A percentile compares a stretch with the other conserved stretches of the same genome.
These are phyloP conservation scores for Pediacus dermestoides DNA, from an alignment of 2,888 invertebrate species.

Conservation along the genomic window DNA sequence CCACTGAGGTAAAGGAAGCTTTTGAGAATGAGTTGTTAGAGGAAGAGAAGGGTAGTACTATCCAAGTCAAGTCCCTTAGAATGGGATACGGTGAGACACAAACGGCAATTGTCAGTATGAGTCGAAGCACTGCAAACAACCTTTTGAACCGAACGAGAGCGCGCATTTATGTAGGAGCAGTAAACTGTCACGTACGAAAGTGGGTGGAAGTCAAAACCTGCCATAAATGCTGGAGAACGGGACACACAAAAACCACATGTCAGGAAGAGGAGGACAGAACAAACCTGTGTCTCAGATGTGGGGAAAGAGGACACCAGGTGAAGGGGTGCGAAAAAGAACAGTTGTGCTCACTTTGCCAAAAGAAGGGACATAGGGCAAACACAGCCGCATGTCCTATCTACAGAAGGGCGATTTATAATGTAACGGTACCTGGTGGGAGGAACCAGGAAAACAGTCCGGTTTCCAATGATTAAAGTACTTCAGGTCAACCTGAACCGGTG, in stretches of 20 bases:
- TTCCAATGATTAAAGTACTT: too few species aligned
- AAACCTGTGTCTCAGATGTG: conserved; percentile 23
- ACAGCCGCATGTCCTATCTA: too few species aligned
- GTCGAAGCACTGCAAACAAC: too few species aligned
- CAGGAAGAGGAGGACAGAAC: conserved; percentile 13
- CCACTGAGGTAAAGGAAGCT: conserved; percentile 3
- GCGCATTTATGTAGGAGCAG: too few species aligned
- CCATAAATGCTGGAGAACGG: conserved; percentile 19
- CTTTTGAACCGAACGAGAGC: too few species aligned
- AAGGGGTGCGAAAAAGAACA: conserved; percentile 15
- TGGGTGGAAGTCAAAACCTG: conserved; percentile 14
- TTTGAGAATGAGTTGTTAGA: conserved; percentile 10
- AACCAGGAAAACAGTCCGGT: too few species aligned
- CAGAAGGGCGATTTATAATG: too few species aligned
- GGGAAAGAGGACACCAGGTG: conserved; percentile 17
- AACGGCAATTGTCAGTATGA: too few species aligned
- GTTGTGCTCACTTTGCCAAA: conserved; percentile 11
- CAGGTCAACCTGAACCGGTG: conserved; percentile 10
- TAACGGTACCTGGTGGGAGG: too few species aligned
- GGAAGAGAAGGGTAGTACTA: conserved; percentile 5
- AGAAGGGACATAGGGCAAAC: too few species aligned
- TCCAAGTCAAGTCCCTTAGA: too few species aligned
- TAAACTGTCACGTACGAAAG: conserved; percentile 5
- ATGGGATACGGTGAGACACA: too few species aligned
- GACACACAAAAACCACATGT: conserved; percentile 18